These are phyloP conservation scores for Numida meleagris DNA, from an alignment of 2,113 vertebrate genomes.

Conservation along the genomic window DNA sequence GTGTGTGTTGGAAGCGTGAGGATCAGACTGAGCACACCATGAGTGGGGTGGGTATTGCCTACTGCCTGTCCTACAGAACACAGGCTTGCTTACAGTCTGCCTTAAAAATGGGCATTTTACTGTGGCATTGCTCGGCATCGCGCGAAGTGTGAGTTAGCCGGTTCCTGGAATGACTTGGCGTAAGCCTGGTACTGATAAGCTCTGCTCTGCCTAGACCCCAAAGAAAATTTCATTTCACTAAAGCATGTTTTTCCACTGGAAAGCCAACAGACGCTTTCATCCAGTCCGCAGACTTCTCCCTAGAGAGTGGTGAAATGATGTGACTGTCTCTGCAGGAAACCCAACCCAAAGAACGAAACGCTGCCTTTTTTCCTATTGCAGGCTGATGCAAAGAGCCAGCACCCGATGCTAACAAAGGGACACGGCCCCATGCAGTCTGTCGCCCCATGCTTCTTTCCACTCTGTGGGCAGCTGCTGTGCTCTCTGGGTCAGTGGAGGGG, in stretches of 20 bases:
- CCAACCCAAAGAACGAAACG: not conserved
- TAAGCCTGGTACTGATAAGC: not conserved
- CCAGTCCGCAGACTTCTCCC: not conserved
- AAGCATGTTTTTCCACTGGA: not conserved
- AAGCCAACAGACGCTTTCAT: not conserved
- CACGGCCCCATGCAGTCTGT: not conserved
- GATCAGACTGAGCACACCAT: rapidly evolving
- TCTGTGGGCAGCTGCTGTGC: not conserved
- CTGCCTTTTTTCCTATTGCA: not conserved
- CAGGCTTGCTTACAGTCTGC: not conserved
- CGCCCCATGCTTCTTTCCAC: not conserved
- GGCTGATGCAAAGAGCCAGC: not conserved
- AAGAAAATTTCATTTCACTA: not conserved
- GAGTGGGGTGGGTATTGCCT: not conserved
- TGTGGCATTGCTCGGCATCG: rapidly evolving
- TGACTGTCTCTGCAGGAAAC: conserved; percentile 1
- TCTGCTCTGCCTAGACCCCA: not conserved
- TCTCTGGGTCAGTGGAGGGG: not conserved
- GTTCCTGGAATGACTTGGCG: not conserved
- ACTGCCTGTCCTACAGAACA: not conserved
- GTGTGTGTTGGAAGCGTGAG: not conserved
- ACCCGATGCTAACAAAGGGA: not conserved
- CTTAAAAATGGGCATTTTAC: not conserved
- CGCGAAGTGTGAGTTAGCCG: not conserved
- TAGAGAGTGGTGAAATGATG: not conserved